phyloP scores from a whole-genome alignment of 2,113 vertebrate species.

The Myotis yumanensis region DNA sequence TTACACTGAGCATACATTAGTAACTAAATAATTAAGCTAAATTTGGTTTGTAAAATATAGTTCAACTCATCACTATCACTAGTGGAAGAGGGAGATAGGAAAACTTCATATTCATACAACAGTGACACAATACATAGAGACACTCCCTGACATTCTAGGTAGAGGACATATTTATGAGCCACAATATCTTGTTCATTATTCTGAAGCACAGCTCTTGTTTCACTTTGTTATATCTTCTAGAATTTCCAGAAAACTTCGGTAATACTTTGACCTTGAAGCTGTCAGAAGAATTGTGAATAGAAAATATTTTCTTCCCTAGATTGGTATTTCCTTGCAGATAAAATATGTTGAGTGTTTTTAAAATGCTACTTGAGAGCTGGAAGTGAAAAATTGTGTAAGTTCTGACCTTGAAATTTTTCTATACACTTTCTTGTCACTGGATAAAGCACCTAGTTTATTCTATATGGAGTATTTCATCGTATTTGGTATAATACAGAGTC shows the following conservation, averaged over 20 bases:
- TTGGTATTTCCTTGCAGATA: conserved; percentile 46
- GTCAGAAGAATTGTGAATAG: conserved; percentile 30
- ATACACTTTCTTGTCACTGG: background rate
- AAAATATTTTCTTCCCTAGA: conserved; percentile 49
- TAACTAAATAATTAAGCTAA: background rate
- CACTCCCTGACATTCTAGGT: background rate
- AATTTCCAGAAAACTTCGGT: conserved; percentile 22
- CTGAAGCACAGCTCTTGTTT: background rate
- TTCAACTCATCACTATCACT: background rate
- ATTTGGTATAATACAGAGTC: background rate
- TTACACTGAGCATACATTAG: background rate
- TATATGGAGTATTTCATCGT: background rate
- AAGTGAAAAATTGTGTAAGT: conserved; percentile 47
- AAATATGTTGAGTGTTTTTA: conserved; percentile 38
- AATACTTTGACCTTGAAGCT: conserved; percentile 27
- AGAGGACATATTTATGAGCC: background rate
- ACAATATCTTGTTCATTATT: background rate
- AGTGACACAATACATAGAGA: background rate
- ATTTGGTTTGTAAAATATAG: background rate
- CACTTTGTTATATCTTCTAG: background rate
- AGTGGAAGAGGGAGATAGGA: background rate
- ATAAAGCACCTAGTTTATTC: conserved; percentile 44
- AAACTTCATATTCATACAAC: background rate
- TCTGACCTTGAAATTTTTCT: conserved; percentile 8
- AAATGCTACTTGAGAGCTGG: conserved; percentile 50